Evolutionary conservation across 2,113 vertebrate species (phyloP), one percentile per base, ranked within the genome.

Genomic region (Phainopepla nitens): DNA sequence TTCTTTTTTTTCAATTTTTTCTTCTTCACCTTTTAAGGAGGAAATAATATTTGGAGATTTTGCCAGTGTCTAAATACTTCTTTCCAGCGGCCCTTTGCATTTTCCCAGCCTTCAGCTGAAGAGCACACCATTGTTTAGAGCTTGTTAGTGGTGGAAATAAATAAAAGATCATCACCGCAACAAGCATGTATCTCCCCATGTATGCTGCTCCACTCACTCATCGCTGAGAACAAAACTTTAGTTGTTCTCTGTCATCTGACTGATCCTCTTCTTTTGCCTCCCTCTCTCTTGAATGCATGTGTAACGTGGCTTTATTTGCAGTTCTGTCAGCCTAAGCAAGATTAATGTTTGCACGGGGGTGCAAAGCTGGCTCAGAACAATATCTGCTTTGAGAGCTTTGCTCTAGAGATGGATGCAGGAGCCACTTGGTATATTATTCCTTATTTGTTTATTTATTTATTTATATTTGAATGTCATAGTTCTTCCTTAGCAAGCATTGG

Each of bases 401-500:
- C 36, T 72, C 81, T 87, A 41, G 54, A 83, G 58, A 76, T 75
- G 69, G 61, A 58, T 93, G 64, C 75, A 94, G 69, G 66, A 96
- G 39, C 60, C 64, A 87, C 70, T 95, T 47, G 54, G 69, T 76
- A 45, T 49, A 39, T 87, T 93, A 58, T 89, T 81, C 17, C 13
- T 35, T 91, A 69, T 65, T 70, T 70, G 76, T 87, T 64, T 91
- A 53, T 89, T 75, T 72, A 82, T 91, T 76, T 73, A 77, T 90
- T 75, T 86, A 31, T 82, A 60, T 93, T 95, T 97, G 70, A 94
- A 97, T 96, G 66, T 96, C 94, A 96, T 29, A 16, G 53, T 89
- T 96, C 81, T 92, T 97, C 93, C 96, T 93, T 94, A 96, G 93
- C 54, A 94, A 93, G 69, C 4, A 0, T 87, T 98, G 97, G 96